Percentiles rank a stretch among this genome's conserved stretches.
Evolutionary conservation across 2,113 vertebrate genomes (phyloP).

Genomic region (Sakesphorus luctuosus): DNA sequence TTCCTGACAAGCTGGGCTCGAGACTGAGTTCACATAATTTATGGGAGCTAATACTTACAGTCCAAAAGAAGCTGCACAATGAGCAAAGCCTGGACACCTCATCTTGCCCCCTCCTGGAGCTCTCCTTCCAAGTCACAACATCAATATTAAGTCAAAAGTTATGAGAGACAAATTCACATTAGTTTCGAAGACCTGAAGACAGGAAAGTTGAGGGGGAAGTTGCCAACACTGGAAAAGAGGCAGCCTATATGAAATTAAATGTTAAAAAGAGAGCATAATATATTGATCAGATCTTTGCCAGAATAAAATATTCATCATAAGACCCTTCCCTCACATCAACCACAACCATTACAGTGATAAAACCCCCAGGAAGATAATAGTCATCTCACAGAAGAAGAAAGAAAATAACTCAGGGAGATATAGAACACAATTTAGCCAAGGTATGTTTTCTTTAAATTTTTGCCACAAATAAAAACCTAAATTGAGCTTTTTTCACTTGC

Average conservation of each 20-base stretch:
- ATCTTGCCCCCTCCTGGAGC: not conserved
- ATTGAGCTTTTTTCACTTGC: not conserved
- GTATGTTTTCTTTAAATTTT: not conserved
- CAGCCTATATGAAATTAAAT: not conserved
- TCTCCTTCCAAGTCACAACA: not conserved
- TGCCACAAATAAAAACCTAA: not conserved
- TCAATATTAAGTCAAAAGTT: not conserved
- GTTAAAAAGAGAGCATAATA: not conserved
- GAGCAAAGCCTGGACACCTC: not conserved
- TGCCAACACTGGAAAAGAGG: not conserved
- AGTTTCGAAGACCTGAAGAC: not conserved
- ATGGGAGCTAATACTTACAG: not conserved
- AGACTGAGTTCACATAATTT: not conserved
- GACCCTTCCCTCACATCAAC: not conserved
- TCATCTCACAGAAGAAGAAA: not conserved
- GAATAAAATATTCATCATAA: conserved; percentile 44
- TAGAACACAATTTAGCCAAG: not conserved
- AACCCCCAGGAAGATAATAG: not conserved
- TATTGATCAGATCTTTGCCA: conserved; percentile 38
- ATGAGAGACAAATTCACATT: not conserved
- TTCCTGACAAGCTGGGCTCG: not conserved
- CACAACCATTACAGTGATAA: not conserved
- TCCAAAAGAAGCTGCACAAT: not conserved
- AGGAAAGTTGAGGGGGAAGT: conserved; percentile 1
- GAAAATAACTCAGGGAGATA: not conserved